Percentiles rank a stretch among this genome's conserved stretches.
Evolutionary conservation across 2,113 vertebrate species (phyloP).

Genomic region (Ursus arctos): DNA sequence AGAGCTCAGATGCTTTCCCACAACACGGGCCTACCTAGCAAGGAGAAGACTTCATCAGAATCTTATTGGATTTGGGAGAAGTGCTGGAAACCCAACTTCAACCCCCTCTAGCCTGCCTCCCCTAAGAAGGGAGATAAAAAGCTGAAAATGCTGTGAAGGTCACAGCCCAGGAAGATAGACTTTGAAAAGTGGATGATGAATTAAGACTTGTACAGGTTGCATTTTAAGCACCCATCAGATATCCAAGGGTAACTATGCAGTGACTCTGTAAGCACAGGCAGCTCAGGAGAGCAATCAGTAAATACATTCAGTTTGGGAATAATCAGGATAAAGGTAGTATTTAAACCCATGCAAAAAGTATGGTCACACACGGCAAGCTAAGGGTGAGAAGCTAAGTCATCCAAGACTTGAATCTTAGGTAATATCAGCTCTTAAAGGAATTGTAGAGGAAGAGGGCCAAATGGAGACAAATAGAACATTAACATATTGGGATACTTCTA

Average conservation of each 20-base stretch:
- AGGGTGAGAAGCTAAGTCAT: not conserved
- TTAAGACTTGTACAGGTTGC: not conserved
- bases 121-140: not conserved
- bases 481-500: not conserved
- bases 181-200: not conserved
- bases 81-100: not conserved
- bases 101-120: not conserved
- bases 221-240: not conserved
- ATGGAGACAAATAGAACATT: not conserved
- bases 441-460: not conserved
- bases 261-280: not conserved
- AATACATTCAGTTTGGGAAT: not conserved
- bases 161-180: not conserved
- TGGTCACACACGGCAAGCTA: not conserved
- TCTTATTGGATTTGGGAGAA: not conserved
- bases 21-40: not conserved
- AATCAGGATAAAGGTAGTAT: not conserved
- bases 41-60: not conserved
- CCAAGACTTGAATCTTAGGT: not conserved
- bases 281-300: not conserved
- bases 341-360: not conserved
- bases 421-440: not conserved
- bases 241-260: not conserved
- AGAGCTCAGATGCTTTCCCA: not conserved
- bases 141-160: not conserved